Evolutionary conservation across 2,797 vertebrate species (phyloP).

Genomic region (Crax fasciolata): DNA sequence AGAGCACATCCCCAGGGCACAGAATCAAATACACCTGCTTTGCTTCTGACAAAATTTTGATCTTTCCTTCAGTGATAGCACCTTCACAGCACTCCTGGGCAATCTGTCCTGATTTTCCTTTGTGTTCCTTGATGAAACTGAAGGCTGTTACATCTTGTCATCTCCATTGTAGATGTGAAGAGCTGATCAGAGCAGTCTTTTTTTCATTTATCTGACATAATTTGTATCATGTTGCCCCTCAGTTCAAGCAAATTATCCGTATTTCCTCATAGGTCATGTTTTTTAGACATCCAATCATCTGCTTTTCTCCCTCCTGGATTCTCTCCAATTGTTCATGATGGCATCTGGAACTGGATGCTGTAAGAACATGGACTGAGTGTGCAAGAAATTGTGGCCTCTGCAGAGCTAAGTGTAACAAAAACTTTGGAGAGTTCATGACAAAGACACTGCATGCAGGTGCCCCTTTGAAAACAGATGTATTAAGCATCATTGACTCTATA

Average conservation of each 20-base stretch:
- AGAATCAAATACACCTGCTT: slow-evolving; percentile 42
- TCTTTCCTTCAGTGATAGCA: not conserved
- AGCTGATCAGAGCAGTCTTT: not conserved
- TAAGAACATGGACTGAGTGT: not conserved
- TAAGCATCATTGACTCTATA: not conserved
- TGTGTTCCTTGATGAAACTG: not conserved
- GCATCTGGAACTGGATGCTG: not conserved
- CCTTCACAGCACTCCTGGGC: not conserved
- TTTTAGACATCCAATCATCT: not conserved
- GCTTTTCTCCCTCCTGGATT: not conserved
- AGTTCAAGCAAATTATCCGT: not conserved
- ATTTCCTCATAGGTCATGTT: not conserved
- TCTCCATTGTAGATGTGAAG: not conserved
- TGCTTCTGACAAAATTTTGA: slow-evolving; percentile 25
- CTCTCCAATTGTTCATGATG: not conserved
- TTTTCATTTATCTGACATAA: not conserved
- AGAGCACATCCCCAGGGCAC: not conserved
- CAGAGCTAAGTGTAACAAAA: not conserved
- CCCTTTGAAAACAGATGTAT: not conserved
- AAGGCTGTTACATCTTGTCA: not conserved
- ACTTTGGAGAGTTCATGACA: not conserved
- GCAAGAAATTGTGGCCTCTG: not conserved
- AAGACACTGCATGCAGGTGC: not conserved
- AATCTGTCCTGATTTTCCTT: slow-evolving; percentile 2
- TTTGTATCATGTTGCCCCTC: not conserved